Percentiles rank a stretch among this genome's conserved stretches.
phyloP scores from a whole-genome alignment of 2,113 vertebrate species.

The Erythrolamprus reginae region DNA sequence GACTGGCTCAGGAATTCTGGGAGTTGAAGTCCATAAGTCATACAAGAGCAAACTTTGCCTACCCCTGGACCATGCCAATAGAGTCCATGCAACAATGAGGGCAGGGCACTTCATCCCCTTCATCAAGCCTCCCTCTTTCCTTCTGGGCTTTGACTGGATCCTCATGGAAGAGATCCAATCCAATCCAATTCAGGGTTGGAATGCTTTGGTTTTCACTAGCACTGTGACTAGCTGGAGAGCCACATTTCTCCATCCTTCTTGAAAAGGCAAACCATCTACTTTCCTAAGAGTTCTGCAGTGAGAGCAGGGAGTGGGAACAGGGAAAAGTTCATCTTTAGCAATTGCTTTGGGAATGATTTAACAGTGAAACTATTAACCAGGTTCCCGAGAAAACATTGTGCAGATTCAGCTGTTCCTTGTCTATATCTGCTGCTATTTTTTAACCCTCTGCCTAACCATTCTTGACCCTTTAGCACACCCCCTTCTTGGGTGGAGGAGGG shows the following conservation, averaged over 20 bases:
- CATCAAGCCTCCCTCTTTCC: neutral
- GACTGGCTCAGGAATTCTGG: too few species aligned
- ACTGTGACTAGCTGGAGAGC: neutral
- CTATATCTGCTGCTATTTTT: neutral
- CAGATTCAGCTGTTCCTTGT: neutral
- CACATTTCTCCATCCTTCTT: neutral
- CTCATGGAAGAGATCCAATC: neutral
- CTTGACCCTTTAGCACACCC: neutral
- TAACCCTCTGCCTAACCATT: neutral
- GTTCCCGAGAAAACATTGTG: neutral
- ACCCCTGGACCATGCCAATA: neutral
- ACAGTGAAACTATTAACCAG: neutral
- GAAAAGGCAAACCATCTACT: neutral
- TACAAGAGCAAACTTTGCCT: too few species aligned
- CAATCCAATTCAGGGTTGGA: neutral
- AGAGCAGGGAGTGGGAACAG: neutral
- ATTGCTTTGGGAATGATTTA: neutral
- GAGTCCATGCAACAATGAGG: neutral
- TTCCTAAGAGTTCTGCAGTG: neutral
- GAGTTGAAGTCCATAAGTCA: too few species aligned
- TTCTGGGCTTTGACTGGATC: neutral
- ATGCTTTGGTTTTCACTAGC: neutral
- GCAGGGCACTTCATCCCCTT: neutral
- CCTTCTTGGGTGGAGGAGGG: neutral
- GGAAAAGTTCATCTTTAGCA: neutral